Evolutionary conservation across 1,140 invertebrate genomes (phyloP).

Genomic region (Eumaeus atala): DNA sequence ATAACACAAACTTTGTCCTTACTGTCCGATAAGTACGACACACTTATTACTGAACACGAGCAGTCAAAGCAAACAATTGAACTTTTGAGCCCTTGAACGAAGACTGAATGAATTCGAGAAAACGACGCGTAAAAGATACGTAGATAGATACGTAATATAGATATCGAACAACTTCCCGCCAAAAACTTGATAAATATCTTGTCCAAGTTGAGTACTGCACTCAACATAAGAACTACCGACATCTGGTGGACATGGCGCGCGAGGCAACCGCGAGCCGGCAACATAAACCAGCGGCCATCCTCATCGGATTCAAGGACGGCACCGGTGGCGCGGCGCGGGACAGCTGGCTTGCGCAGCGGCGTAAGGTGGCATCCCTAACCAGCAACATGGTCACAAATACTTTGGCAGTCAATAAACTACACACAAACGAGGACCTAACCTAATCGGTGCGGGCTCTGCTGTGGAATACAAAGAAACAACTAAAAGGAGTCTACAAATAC

Average conservation of each 20-base stretch:
- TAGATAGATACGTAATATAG: too few species aligned
- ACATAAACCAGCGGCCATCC: neutral
- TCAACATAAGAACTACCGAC: neutral
- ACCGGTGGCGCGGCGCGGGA: too few species aligned
- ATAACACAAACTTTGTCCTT: slow-evolving; percentile 13
- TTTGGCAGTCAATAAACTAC: neutral
- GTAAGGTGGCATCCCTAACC: neutral
- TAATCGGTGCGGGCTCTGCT: neutral
- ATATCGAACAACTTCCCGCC: slow-evolving; percentile 17
- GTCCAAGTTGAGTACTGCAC: neutral
- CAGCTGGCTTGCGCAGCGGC: neutral
- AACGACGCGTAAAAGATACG: slow-evolving; percentile 9
- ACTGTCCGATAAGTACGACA: slow-evolving; percentile 22
- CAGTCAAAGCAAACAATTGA: slow-evolving; percentile 19
- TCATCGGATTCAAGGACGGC: neutral
- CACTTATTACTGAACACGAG: slow-evolving; percentile 11
- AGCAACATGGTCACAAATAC: neutral
- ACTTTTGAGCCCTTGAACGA: slow-evolving; percentile 19
- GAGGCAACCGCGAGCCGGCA: too few species aligned
- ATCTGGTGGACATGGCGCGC: too few species aligned
- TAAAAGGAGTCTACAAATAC: neutral
- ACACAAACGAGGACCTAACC: neutral
- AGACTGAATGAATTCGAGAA: slow-evolving; percentile 18
- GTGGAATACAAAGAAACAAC: neutral
- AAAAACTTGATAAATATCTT: slow-evolving; percentile 20